Conservation (phyloP, 2,113 vertebrate genomes). For the Heptranchias perlo region DNA sequence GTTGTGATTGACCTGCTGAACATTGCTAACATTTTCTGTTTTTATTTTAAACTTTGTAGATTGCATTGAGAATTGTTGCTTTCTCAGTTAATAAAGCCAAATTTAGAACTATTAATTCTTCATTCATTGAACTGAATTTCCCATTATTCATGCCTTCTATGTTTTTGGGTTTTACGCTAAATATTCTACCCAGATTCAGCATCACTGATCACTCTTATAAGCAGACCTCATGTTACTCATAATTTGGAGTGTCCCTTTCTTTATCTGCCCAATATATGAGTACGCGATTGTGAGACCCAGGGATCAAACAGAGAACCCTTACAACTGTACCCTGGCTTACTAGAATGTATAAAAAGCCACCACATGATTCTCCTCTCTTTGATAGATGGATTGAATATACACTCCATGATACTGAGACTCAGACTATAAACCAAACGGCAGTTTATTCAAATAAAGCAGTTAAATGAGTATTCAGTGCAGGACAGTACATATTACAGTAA, state of each 20-base stretch:
- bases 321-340: neutral
- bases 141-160: neutral
- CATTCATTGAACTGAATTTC: neutral
- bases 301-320: neutral
- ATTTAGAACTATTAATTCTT: neutral
- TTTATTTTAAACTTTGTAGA: constrained; percentile 14
- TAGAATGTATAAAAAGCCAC: too few relatives aligned
- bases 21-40: neutral
- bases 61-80: neutral
- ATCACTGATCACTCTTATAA: neutral
- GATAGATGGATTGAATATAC: neutral
- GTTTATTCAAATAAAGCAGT: neutral
- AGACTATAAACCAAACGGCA: neutral
- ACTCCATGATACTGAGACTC: neutral
- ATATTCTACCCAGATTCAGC: neutral
- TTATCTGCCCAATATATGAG: neutral
- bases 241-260: neutral
- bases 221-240: too few relatives aligned
- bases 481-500: neutral
- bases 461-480: neutral
- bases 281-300: neutral
- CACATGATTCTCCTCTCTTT: too few relatives aligned
- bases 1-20: neutral
- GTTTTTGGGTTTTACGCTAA: neutral
- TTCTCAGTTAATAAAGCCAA: neutral